Conservation (phyloP, 2,113 vertebrate species). For the Nibea coibor region DNA sequence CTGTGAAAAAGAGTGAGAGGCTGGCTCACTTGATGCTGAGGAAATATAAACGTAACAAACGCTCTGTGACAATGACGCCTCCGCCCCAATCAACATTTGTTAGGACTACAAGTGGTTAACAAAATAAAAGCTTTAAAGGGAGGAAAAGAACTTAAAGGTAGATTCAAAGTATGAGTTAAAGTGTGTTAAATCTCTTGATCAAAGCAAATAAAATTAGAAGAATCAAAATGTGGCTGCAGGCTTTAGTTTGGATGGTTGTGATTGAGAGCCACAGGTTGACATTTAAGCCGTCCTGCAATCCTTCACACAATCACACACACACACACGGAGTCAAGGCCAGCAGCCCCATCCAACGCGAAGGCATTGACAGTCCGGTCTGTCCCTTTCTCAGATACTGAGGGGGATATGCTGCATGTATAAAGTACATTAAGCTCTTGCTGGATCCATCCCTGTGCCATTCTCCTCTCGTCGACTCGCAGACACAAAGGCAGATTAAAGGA, state of each 20-base stretch:
- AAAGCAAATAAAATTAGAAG: constrained; percentile 5
- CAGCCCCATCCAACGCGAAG: constrained; percentile 25
- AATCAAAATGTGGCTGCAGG: constrained; percentile 3
- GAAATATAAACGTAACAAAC: constrained; percentile 46
- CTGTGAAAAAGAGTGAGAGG: constrained; percentile 52
- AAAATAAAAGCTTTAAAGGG: not conserved
- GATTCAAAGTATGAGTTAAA: not conserved
- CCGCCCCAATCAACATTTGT: not conserved
- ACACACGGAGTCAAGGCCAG: constrained; percentile 4
- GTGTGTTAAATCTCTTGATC: not conserved
- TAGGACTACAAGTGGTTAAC: not conserved
- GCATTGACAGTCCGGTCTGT: constrained; percentile 52
- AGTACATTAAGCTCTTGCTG: constrained; percentile 75
- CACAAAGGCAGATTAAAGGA: constrained; percentile 80
- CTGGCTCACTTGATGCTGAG: constrained; percentile 40
- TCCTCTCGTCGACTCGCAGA: constrained; percentile 73
- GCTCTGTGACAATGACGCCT: constrained; percentile 12
- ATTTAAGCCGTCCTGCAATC: constrained; percentile 32
- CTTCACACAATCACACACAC: constrained; percentile 31
- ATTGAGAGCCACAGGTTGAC: constrained; percentile 62
- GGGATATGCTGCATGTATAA: constrained; percentile 68
- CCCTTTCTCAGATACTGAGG: constrained; percentile 56
- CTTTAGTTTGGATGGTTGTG: not conserved
- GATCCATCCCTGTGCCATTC: constrained; percentile 78
- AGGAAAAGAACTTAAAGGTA: not conserved